Percentiles rank a stretch among this genome's conserved stretches.
Evolutionary conservation across 2,888 invertebrate species (phyloP).

Genomic region (Apotomis turbidana): DNA sequence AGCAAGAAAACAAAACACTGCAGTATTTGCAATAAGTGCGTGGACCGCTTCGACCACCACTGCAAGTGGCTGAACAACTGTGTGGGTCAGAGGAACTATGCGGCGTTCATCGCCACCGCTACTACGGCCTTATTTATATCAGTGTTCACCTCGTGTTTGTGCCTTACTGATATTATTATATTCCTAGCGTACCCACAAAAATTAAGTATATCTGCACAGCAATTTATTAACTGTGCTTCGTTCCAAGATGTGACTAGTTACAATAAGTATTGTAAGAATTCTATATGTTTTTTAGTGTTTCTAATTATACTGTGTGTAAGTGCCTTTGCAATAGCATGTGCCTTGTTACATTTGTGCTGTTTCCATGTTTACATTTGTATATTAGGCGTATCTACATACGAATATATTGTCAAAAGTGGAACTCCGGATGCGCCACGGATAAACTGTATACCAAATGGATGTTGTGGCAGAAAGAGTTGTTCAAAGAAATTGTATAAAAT

Average conservation of each 20-base stretch:
- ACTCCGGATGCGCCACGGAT: slow-evolving; percentile 53
- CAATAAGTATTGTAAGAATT: slow-evolving; percentile 63
- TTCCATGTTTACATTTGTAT: slow-evolving; percentile 95
- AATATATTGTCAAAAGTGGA: slow-evolving; percentile 86
- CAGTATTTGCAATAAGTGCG: slow-evolving; percentile 98
- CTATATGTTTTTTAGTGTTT: slow-evolving; percentile 69
- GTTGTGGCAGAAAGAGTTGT: slow-evolving; percentile 52
- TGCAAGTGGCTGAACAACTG: slow-evolving; percentile 99
- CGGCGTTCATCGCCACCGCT: slow-evolving; percentile 91
- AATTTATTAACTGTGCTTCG: slow-evolving; percentile 65
- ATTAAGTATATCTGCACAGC: slow-evolving; percentile 82
- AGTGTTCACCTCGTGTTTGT: slow-evolving; percentile 87
- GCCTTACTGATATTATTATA: slow-evolving; percentile 87
- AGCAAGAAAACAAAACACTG: slow-evolving; percentile 96
- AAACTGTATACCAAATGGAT: slow-evolving; percentile 37
- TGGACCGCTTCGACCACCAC: slow-evolving; percentile 97
- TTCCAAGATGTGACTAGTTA: slow-evolving; percentile 46
- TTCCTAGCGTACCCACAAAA: slow-evolving; percentile 85
- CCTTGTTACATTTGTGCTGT: slow-evolving; percentile 92
- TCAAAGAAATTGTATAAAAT: slow-evolving; percentile 53
- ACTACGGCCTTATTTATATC: slow-evolving; percentile 90
- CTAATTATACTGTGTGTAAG: slow-evolving; percentile 85
- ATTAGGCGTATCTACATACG: slow-evolving; percentile 94
- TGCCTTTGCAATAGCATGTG: slow-evolving; percentile 89
- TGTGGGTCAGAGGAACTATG: slow-evolving; percentile 95